Evolutionary conservation across 2,113 vertebrate species (phyloP).

Genomic region (Oreochromis aureus): DNA sequence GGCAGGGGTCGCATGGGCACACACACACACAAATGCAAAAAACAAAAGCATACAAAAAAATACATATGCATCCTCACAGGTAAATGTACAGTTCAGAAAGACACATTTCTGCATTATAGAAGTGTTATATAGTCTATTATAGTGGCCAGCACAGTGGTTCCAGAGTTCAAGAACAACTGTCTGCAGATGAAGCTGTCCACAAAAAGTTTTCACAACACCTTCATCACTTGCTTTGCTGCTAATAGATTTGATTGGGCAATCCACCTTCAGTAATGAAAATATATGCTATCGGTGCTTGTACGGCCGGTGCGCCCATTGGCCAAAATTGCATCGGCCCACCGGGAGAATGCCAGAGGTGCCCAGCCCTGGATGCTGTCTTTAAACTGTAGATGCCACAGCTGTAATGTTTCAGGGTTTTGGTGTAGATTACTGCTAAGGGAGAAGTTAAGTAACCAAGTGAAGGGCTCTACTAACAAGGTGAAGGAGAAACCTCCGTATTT

Average conservation of each 20-base stretch:
- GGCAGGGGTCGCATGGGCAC: not conserved
- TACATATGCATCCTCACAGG: not conserved
- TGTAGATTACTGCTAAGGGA: not conserved
- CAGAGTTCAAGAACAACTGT: not conserved
- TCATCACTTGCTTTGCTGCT: not conserved
- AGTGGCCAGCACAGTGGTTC: not conserved
- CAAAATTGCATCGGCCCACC: not conserved
- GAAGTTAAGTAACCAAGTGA: not conserved
- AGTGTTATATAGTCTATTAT: not conserved
- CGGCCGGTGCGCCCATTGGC: accelerated
- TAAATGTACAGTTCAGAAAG: not conserved
- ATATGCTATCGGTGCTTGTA: accelerated
- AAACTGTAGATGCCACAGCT: not conserved
- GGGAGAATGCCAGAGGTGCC: not conserved
- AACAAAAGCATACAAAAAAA: not conserved
- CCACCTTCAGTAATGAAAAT: not conserved
- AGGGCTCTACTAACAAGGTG: not conserved
- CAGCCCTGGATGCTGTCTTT: not conserved
- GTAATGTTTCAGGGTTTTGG: not conserved
- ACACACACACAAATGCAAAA: not conserved
- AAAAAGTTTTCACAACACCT: not conserved
- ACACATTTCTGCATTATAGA: not conserved
- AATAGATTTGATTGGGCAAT: not conserved
- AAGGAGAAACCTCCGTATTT: not conserved
- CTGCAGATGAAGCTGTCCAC: not conserved